Conservation (phyloP, 2,797 vertebrate species). For the Euphonia xanthogaster region DNA sequence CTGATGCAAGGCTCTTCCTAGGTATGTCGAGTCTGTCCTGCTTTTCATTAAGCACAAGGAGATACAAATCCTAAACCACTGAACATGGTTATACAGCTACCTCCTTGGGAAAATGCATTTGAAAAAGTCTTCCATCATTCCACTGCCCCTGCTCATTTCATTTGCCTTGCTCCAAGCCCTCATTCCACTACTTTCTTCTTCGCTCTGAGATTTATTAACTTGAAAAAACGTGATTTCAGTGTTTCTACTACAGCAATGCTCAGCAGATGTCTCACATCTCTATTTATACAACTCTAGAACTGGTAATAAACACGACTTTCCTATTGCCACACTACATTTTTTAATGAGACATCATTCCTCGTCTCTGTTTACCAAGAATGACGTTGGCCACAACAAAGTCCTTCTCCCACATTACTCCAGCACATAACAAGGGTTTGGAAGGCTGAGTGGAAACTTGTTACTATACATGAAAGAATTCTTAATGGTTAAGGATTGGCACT, state of each 20-base stretch:
- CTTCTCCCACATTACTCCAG: not conserved
- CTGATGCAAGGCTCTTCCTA: not conserved
- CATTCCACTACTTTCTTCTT: not conserved
- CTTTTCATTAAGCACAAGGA: not conserved
- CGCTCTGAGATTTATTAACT: not conserved
- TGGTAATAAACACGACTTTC: slow-evolving; percentile 45
- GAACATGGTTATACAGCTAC: not conserved
- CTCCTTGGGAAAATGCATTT: not conserved
- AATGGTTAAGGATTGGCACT: not conserved
- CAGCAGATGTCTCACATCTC: slow-evolving; percentile 46
- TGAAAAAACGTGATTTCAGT: not conserved
- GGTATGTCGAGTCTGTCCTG: not conserved
- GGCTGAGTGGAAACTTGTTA: not conserved
- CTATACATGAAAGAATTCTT: not conserved
- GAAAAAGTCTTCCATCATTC: not conserved
- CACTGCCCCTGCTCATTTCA: not conserved
- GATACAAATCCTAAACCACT: not conserved
- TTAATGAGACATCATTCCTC: slow-evolving; percentile 41
- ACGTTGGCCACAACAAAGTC: not conserved
- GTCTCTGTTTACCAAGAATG: slow-evolving; percentile 16
- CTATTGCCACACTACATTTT: slow-evolving; percentile 22
- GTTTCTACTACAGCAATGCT: not conserved
- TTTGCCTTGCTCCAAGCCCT: not conserved
- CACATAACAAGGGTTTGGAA: not conserved
- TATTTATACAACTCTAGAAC: slow-evolving; percentile 48